These are phyloP conservation scores for Itoplectis maculator DNA, from an alignment of 2,888 invertebrate genomes.

Conservation along the genomic window DNA sequence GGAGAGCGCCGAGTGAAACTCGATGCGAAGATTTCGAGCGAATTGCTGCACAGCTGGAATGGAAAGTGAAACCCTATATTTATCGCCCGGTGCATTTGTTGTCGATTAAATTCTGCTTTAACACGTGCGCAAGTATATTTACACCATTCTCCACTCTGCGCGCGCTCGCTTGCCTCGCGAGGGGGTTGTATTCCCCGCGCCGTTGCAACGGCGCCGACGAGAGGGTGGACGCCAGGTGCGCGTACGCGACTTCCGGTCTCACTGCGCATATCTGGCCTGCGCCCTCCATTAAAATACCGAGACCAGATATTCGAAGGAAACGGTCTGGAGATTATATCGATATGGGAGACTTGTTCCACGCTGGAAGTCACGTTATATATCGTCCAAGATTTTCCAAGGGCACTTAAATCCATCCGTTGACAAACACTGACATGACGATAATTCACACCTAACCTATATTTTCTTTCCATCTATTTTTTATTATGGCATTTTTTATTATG, in stretches of 20 bases:
- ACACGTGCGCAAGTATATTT: too few species aligned
- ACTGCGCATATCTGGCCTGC: neutral
- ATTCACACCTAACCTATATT: too few species aligned
- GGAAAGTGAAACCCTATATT: conserved; percentile 30
- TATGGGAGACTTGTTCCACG: too few species aligned
- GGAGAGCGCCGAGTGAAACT: neutral
- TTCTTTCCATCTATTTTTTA: too few species aligned
- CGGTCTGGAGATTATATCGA: neutral
- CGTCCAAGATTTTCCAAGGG: too few species aligned
- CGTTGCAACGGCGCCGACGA: conserved; percentile 14
- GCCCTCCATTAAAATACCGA: neutral
- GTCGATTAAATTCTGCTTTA: conserved; percentile 25
- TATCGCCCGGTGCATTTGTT: neutral
- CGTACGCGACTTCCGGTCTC: conserved; percentile 57
- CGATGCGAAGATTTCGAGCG: conserved; percentile 1
- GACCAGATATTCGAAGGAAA: neutral
- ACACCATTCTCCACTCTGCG: neutral
- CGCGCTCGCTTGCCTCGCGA: neutral
- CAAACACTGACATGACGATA: too few species aligned
- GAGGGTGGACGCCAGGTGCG: conserved; percentile 58
- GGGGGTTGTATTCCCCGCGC: conserved; percentile 42
- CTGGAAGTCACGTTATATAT: too few species aligned
- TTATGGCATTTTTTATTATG: too few species aligned
- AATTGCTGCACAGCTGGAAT: neutral
- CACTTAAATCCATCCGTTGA: too few species aligned